Evolutionary conservation across 37 sponge, comb jelly and placozoan species (phyloP).

Genomic region (Eunapius fragilis): DNA sequence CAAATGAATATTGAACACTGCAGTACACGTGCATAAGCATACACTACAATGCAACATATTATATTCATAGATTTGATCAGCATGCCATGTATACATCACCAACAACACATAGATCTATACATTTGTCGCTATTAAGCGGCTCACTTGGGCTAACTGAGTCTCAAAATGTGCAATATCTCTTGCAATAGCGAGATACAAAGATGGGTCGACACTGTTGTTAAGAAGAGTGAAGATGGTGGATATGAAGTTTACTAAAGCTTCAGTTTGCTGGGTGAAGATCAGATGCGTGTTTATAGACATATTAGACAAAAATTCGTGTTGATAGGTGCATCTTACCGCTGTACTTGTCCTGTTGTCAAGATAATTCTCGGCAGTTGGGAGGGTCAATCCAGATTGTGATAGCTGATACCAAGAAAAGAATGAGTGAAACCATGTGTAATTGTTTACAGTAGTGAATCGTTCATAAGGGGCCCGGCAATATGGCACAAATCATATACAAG

Average conservation of each 20-base stretch:
- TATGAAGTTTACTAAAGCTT: background rate
- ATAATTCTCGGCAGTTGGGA: background rate
- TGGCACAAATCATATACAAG: too few relatives aligned
- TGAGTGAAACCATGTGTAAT: background rate
- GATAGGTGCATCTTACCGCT: background rate
- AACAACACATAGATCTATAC: too few relatives aligned
- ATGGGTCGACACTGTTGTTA: background rate
- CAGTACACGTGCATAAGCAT: too few relatives aligned
- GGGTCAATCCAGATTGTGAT: background rate
- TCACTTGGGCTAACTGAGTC: constrained; percentile 40
- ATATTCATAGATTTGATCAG: too few relatives aligned
- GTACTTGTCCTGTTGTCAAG: background rate
- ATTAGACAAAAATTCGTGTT: too few relatives aligned
- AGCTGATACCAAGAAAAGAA: background rate
- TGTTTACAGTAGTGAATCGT: background rate
- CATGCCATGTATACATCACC: too few relatives aligned
- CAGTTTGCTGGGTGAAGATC: too few relatives aligned
- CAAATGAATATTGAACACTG: too few relatives aligned
- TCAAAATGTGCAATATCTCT: constrained; percentile 40
- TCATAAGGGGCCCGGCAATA: too few relatives aligned
- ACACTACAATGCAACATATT: too few relatives aligned
- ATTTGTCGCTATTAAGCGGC: too few relatives aligned
- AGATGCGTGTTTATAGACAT: too few relatives aligned
- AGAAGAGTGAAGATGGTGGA: background rate
- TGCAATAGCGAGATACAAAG: background rate